Conservation (phyloP, 2,797 vertebrate genomes). For the Platalea minor region DNA sequence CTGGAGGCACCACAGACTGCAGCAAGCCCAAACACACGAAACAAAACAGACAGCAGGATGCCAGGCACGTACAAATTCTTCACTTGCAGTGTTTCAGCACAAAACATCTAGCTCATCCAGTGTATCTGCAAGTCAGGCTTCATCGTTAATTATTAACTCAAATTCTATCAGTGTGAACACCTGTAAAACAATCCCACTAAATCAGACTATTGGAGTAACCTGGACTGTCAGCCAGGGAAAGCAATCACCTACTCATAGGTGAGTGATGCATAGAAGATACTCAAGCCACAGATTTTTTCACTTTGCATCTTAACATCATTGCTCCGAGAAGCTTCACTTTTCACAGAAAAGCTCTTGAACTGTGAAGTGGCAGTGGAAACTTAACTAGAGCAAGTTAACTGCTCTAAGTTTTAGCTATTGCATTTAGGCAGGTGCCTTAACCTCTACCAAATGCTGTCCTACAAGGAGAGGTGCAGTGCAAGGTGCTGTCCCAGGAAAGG, state of each 20-base stretch:
- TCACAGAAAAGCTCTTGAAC: background rate
- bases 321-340: background rate
- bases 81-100: fast-evolving
- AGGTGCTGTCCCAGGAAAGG: background rate
- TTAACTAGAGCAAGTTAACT: too few species aligned
- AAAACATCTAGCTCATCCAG: background rate
- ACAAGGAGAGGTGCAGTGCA: too few species aligned
- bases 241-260: fast-evolving
- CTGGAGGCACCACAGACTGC: background rate
- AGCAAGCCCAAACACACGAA: background rate
- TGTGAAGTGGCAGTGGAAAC: background rate
- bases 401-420: background rate
- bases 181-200: fast-evolving
- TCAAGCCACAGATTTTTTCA: background rate
- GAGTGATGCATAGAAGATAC: background rate
- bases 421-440: background rate
- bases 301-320: background rate
- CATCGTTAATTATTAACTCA: background rate
- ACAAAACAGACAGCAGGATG: background rate
- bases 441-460: background rate
- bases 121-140: background rate
- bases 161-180: background rate
- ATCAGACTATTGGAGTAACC: background rate
- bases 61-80: background rate
- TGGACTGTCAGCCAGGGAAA: background rate